A percentile compares a stretch with the other conserved stretches of the same genome.
Conservation (phyloP, 1,140 invertebrate genomes). For the Leptopilina clavipes region DNA sequence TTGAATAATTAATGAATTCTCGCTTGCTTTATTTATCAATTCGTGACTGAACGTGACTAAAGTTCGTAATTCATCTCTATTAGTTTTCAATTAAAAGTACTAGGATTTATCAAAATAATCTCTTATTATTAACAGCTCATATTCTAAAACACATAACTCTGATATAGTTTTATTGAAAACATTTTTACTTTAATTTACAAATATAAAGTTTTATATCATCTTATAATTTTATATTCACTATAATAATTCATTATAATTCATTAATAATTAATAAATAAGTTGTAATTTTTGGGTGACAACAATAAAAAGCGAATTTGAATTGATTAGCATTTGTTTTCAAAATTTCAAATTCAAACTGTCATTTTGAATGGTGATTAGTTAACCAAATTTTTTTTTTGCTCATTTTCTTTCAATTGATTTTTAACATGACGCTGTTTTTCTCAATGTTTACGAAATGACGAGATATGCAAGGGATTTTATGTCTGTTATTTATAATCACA, state of each 20-base stretch:
- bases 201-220: too few species aligned
- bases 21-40: too few species aligned
- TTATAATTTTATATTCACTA: too few species aligned
- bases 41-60: too few species aligned
- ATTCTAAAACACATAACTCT: neutral
- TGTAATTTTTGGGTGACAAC: neutral
- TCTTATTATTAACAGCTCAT: neutral
- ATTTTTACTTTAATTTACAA: too few species aligned
- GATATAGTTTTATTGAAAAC: too few species aligned
- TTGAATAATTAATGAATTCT: too few species aligned
- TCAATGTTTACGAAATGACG: slow-evolving; percentile 5
- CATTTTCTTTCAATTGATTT: neutral
- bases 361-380: neutral
- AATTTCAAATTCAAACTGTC: neutral
- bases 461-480: neutral
- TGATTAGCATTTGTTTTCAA: neutral
- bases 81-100: too few species aligned
- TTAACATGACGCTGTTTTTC: neutral
- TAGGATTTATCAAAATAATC: too few species aligned
- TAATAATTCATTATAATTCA: too few species aligned
- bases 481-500: neutral
- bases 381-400: neutral
- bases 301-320: neutral
- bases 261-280: neutral
- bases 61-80: too few species aligned